These are phyloP conservation scores for Steinernema scapterisci DNA, from an alignment of 2,888 invertebrate species.

Conservation along the genomic window DNA sequence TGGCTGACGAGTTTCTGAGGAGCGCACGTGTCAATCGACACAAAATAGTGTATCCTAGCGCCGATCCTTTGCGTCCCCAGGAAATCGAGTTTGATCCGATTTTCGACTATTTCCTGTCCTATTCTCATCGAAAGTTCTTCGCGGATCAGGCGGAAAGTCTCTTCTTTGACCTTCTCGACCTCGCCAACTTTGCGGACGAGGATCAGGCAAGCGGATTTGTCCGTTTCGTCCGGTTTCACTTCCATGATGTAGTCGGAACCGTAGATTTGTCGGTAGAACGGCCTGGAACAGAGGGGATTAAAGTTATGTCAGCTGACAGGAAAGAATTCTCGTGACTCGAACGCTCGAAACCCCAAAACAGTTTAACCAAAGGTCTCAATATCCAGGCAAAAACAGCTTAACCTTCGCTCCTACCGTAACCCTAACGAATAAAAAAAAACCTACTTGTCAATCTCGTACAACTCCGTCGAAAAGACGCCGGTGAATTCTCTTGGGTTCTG, in stretches of 20 bases:
- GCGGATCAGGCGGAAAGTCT: conserved; percentile 18
- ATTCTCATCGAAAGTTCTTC: neutral
- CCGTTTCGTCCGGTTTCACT: conserved; percentile 6
- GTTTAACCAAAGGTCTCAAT: too few species aligned
- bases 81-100: neutral
- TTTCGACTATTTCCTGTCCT: conserved; percentile 10
- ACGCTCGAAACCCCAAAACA: too few species aligned
- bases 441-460: conserved; percentile 14
- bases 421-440: too few species aligned
- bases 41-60: conserved; percentile 8
- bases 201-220: conserved; percentile 7
- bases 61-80: neutral
- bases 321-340: too few species aligned
- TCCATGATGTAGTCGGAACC: conserved; percentile 25
- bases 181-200: conserved; percentile 16
- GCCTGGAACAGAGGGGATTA: neutral
- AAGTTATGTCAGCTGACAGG: neutral
- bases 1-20: conserved; percentile 14
- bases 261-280: conserved; percentile 23
- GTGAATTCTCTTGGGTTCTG: conserved; percentile 21
- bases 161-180: conserved; percentile 22
- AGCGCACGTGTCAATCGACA: neutral
- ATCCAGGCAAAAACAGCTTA: too few species aligned
- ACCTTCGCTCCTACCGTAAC: too few species aligned
- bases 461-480: conserved; percentile 19